Evolutionary conservation across 35 echinoderm and acorn worm species (phyloP), one percentile per base, ranked within the genome.

Genomic region (Apostichopus parvimensis): DNA sequence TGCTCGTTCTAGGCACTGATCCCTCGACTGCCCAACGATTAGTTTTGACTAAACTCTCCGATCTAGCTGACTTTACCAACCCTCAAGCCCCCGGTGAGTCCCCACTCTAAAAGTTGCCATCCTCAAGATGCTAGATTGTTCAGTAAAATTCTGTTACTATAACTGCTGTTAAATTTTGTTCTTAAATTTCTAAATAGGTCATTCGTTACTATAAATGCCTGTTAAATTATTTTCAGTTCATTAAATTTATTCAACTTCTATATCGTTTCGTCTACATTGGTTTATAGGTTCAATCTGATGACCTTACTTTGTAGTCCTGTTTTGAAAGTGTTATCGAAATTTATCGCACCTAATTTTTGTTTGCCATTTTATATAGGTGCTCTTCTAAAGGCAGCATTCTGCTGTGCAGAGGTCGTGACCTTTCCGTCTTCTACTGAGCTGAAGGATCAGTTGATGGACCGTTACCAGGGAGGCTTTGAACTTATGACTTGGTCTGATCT

Each of bases 401-500:
- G 88, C 56, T 99, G 97, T 93, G 95, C 97, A 12, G 97, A 99
- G 83, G 90, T 96, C 13, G 87, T 96, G 6, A 93, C 75, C 62
- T 91, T 95, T 24, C 86, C 86, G 5, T 88, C 86, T 8, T 83
- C 54, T 86, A 28, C 81, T 53, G 86, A 91, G 21, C 93, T 99
- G 20, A 81, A 93, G 77, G 93, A 99, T 53, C 97, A 99, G 83
- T 95, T 99, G 24, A 80, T 91, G 52, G 80, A 94, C 26, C 86
- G 79, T 66, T 96, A 99, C 53, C 90, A 91, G 54, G 93, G 97
- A 83, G 97, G 97, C 61, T 96, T 99, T 93, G 95, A 94, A 77
- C 92, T 99, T 5, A 93, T 96, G 53, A 96, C 95, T 5, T 99
- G 97, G 97, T 96, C 97, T 72, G 93, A 96, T 73, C 81, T 99